phyloP scores from a whole-genome alignment of 2,797 vertebrate genomes.

The Pipistrellus pipistrellus region DNA sequence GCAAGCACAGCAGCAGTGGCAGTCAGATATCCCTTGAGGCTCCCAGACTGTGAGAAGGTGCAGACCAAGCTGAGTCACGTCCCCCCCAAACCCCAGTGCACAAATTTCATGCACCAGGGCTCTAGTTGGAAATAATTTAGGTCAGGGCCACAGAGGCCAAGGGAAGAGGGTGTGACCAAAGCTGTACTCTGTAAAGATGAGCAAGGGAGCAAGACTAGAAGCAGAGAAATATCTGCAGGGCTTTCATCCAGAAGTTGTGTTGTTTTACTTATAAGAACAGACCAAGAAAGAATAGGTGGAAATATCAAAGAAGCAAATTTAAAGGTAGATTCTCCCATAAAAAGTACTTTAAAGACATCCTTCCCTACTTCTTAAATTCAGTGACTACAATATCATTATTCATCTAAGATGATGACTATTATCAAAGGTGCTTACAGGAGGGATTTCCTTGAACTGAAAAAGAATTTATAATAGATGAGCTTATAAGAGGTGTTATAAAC shows the following conservation, averaged over 20 bases:
- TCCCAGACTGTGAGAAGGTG: no score
- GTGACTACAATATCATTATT: conserved; percentile 17
- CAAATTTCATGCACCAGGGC: no score
- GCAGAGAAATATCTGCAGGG: neutral
- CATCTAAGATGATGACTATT: conserved; percentile 9
- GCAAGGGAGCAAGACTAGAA: neutral
- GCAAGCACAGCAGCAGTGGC: no score
- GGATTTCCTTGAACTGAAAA: neutral
- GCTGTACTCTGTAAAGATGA: conserved; percentile 24
- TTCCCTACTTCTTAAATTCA: conserved; percentile 15
- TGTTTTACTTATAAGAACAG: conserved; percentile 39
- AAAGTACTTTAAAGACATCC: conserved; percentile 33
- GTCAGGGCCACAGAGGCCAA: neutral
- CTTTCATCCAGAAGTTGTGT: neutral
- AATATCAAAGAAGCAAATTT: conserved; percentile 37
- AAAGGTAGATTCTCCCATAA: neutral
- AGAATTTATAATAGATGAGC: neutral
- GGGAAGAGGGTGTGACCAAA: neutral
- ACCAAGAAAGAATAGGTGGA: neutral
- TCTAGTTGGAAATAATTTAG: neutral
- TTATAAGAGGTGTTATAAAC: neutral
- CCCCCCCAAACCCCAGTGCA: no score
- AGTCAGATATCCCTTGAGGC: no score
- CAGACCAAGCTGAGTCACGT: no score
- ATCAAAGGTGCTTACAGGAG: neutral